A percentile compares a stretch with the other conserved stretches of the same genome.
phyloP scores from a whole-genome alignment of 2,113 vertebrate species.

The Eulemur rufifrons region DNA sequence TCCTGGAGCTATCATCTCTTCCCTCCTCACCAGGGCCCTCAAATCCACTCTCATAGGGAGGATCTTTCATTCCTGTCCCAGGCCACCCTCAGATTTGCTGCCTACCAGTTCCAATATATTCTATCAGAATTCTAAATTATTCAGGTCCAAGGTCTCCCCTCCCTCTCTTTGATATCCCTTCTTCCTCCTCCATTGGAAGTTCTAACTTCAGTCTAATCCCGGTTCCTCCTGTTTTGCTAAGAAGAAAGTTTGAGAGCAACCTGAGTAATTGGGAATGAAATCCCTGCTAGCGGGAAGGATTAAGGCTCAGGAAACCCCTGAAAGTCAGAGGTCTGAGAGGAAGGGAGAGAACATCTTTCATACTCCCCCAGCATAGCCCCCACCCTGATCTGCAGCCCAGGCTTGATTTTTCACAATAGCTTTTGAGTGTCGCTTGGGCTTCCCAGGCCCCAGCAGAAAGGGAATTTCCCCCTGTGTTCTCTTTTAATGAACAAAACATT shows the following conservation, averaged over 20 bases:
- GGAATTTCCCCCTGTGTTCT: conserved; percentile 73
- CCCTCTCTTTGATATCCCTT: not conserved
- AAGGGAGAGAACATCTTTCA: not conserved
- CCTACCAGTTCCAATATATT: not conserved
- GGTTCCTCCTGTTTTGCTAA: conserved; percentile 45
- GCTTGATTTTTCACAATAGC: conserved; percentile 59
- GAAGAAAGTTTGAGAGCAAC: conserved; percentile 52
- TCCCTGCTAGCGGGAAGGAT: conserved; percentile 26
- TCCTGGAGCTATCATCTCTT: not conserved
- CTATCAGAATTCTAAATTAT: conserved; percentile 20
- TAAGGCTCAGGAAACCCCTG: conserved; percentile 21
- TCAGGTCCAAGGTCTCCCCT: not conserved
- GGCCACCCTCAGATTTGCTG: not conserved
- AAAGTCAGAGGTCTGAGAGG: conserved; percentile 25
- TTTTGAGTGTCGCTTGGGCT: conserved; percentile 59
- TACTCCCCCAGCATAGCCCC: not conserved
- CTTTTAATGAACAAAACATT: conserved; percentile 80
- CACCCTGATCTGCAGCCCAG: not conserved
- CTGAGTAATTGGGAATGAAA: conserved; percentile 31
- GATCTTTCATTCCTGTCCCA: not conserved
- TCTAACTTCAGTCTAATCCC: conserved; percentile 59
- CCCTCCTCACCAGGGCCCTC: not conserved
- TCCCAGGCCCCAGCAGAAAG: conserved; percentile 65
- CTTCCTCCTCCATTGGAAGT: conserved; percentile 49
- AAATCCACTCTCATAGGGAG: not conserved